Evolutionary conservation across 2,113 vertebrate species (phyloP).

Genomic region (Bolborhynchus lineola): DNA sequence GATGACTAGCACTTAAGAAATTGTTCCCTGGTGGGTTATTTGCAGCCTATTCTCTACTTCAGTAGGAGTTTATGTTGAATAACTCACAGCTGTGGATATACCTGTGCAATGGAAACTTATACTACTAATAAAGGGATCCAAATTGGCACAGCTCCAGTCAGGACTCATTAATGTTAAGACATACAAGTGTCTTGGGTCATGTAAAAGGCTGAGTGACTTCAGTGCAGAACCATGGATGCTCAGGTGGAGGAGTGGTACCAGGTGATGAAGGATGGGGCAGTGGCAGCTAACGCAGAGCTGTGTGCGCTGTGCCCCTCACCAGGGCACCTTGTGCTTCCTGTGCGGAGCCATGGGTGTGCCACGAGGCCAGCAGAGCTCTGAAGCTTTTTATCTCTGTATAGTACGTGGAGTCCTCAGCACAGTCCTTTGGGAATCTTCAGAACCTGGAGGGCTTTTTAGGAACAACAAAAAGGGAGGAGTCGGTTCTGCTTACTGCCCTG

Average conservation of each 20-base stretch:
- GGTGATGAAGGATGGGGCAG: not conserved
- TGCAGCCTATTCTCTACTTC: conserved; percentile 51
- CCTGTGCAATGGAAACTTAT: conserved; percentile 35
- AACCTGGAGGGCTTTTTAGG: not conserved
- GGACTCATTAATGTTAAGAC: not conserved
- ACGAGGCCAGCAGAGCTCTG: fast-evolving
- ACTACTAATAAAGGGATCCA: conserved; percentile 36
- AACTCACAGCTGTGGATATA: conserved; percentile 64
- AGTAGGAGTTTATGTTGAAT: conserved; percentile 62
- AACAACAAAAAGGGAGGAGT: not conserved
- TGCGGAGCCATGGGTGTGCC: fast-evolving
- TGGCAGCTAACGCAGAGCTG: fast-evolving
- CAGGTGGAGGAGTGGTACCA: not conserved
- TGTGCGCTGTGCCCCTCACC: fast-evolving
- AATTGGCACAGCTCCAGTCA: not conserved
- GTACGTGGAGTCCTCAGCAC: not conserved
- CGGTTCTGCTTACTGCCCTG: fast-evolving
- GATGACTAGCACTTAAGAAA: conserved; percentile 63
- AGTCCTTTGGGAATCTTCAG: not conserved
- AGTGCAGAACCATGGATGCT: not conserved
- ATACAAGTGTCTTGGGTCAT: not conserved
- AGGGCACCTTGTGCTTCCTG: not conserved
- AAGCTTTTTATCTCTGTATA: not conserved
- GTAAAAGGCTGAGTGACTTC: not conserved
- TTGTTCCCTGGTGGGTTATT: conserved; percentile 57